Base-by-base conservation (phyloP, 2,113 vertebrate species). In the Hoplias malabaricus region DNA sequence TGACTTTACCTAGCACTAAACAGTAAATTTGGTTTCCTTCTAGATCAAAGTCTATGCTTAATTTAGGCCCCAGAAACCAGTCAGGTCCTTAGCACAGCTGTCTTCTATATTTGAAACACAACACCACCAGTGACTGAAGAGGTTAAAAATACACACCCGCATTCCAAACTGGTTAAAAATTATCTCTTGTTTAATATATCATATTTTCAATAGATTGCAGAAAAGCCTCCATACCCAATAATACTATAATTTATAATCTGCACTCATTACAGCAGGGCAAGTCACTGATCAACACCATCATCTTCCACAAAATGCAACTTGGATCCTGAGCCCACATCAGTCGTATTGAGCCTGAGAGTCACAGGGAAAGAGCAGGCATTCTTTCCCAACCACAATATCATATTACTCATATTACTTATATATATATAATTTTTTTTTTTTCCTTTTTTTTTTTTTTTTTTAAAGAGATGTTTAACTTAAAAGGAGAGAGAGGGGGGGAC, bases 131-230 rank as follows among this genome's bases (percentile, higher is more conserved):
- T 54, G 31, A 56, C 61, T 4, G 29, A 61, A 67, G 0, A 16
- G 9, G 13, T 54, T 73, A 67, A 79, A 72, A 76, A 68, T 76
- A 71, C 48, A 31, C 40, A 83, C 62, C 77, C 74, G 31, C 31
- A 42, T 2, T 33, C 57, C 53, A 59, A 33, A 84, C 90, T 88
- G 90, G 88, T 89, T 91, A 92, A 91, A 90, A 92, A 91, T 78
- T 82, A 80, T 78, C 90, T 91, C 91, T 87, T 88, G 84, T 92
- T 90, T 90, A 91, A 91, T 91, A 92, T 90, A 92, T 87, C 85
- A 88, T 91, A 90, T 90, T 88, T 90, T 91, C 89, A 90, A 90
- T 90, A 84, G 84, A 84, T 85, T 84, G 86, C 89, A 91, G 87
- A 91, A 91, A 91, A 89, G 86, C 88, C 88, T 90, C 86, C 85